These are phyloP conservation scores for Margaritifera margaritifera DNA, from an alignment of 2,888 invertebrate genomes.

Conservation along the genomic window DNA sequence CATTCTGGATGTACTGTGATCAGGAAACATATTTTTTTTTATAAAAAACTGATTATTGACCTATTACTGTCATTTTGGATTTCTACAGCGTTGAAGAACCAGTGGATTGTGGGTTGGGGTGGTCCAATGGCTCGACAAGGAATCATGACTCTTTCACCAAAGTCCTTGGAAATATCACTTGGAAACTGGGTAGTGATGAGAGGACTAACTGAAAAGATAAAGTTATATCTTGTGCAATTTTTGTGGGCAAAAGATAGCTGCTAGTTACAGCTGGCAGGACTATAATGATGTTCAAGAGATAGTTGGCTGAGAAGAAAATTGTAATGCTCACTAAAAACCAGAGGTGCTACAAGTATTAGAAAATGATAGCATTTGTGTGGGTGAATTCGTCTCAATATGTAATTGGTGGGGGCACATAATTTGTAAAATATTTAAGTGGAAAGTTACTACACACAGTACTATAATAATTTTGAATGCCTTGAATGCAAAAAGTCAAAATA, in stretches of 20 bases:
- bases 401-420: too few relatives aligned
- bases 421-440: too few relatives aligned
- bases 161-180: constrained; percentile 48
- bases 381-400: too few relatives aligned
- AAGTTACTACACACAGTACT: too few relatives aligned
- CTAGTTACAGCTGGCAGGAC: background rate
- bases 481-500: too few relatives aligned
- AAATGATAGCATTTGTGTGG: too few relatives aligned
- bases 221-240: background rate
- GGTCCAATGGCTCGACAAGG: constrained; percentile 91
- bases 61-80: constrained; percentile 2
- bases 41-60: too few relatives aligned
- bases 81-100: constrained; percentile 76
- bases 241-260: background rate
- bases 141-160: constrained; percentile 72
- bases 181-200: constrained; percentile 40
- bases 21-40: too few relatives aligned
- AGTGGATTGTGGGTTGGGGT: constrained; percentile 90
- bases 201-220: constrained; percentile 53
- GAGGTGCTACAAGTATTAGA: too few relatives aligned
- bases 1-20: too few relatives aligned
- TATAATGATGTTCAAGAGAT: background rate
- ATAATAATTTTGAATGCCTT: too few relatives aligned
- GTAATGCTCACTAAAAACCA: background rate
- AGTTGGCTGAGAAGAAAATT: background rate